phyloP scores from a whole-genome alignment of 2,113 vertebrate genomes.

The Morone saxatilis region DNA sequence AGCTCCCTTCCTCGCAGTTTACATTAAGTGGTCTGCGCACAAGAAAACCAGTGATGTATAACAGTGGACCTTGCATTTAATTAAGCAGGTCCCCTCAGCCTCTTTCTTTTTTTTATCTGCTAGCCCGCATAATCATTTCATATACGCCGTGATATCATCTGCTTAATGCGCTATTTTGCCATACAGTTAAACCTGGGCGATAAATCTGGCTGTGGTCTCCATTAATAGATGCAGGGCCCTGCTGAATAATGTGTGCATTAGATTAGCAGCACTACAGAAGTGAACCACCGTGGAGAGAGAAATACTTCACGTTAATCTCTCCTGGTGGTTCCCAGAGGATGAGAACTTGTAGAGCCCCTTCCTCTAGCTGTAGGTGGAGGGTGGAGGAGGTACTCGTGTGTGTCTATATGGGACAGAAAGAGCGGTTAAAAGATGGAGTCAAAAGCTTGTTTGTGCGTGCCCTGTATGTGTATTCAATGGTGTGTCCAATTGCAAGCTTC shows the following conservation, averaged over 20 bases:
- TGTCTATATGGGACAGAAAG: constrained; percentile 10
- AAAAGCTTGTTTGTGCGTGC: constrained; percentile 1
- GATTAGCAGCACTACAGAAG: constrained; percentile 75
- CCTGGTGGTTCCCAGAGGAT: constrained; percentile 65
- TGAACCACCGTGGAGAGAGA: constrained; percentile 69
- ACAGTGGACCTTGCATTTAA: constrained; percentile 83
- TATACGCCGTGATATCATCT: constrained; percentile 84
- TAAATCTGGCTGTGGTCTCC: constrained; percentile 82
- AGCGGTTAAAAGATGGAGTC: constrained; percentile 33
- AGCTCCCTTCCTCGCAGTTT: constrained; percentile 56
- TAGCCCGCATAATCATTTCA: constrained; percentile 84
- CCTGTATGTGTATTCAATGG: constrained; percentile 5
- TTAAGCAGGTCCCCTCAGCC: constrained; percentile 77
- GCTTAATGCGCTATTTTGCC: constrained; percentile 87
- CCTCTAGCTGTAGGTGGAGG: constrained; percentile 41
- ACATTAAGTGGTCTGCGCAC: constrained; percentile 75
- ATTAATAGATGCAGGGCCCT: constrained; percentile 80
- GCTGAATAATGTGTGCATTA: constrained; percentile 84
- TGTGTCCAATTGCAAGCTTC: constrained; percentile 21
- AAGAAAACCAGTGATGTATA: constrained; percentile 78
- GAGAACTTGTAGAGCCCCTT: constrained; percentile 66
- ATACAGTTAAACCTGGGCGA: constrained; percentile 85
- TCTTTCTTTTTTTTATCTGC: constrained; percentile 57
- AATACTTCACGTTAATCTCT: constrained; percentile 78
- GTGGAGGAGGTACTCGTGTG: constrained; percentile 15